Base-by-base conservation (phyloP, 2,113 vertebrate genomes). In the Diadophis punctatus region DNA sequence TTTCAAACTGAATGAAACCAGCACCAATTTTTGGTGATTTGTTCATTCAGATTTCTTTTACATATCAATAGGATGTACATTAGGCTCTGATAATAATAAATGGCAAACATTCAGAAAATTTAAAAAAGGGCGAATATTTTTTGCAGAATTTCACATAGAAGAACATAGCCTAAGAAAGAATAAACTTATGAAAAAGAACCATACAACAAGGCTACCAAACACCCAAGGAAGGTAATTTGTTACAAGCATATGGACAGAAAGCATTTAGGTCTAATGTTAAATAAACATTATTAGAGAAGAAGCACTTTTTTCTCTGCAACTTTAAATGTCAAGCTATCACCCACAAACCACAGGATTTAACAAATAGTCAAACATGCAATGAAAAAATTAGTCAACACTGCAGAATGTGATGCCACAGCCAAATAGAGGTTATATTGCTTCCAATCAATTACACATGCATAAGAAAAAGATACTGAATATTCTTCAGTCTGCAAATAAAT, bases 271-370 rank as follows among this genome's bases (percentile, higher is more conserved):
- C 27, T 84, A 86, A 53, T 58, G 68, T 14, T 92, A 90, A 46
- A n/a, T 89, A 25, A 92, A 80, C 20, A 39, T 39, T 51, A 58
- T 52, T n/a, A 23, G 11, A 49, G 14, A 30, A 43, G 8, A 20
- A 48, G 46, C 25, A 51, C 23, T 16, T 43, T 60, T 16, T 34
- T 85, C 27, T 4, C 43, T 51, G 46, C 53, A 60, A 4, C 12
- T 52, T 63, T 43, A 93, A 86, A 63, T 86, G 74, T 52, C 46
- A 92, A 86, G n/a, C 51, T 80, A 48, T 90, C 30, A 90, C 55
- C 80, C 74, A 86, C 80, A 86, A 90, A 90, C 92, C 92, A 93
- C 88, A 90, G 46, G 23, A 63, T 39, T 52, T 93, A 39, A 90
- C 55, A 86, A 90, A 84, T 52, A 12, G 87, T 53, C 51, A 84